Base-by-base conservation (phyloP, 2,888 invertebrate species). In the Cheiracanthium punctorium region DNA sequence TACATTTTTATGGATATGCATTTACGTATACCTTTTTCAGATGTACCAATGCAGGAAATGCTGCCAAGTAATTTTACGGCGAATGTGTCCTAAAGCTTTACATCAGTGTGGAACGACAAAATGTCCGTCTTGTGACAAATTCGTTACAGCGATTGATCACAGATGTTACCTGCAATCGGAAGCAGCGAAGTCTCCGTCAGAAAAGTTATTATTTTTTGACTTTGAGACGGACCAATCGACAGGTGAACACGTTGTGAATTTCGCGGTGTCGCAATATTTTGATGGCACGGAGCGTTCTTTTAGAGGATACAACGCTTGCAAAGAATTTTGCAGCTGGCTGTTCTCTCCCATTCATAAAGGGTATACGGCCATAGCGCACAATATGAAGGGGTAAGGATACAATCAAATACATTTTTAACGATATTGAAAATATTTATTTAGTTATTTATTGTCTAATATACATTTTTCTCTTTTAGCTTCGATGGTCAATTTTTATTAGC, bases 401-500 rank as follows among this genome's bases (percentile, higher is more conserved):
- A 7, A 37, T 37, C 37, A 37, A 7, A 37, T 10, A 4, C 10
- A 37, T 37, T 7, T 37, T 10, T 37, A 37, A 7, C 37, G 10
- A 37, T 37, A 4, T 37, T 10, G 4, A 4, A 37, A 10, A 7
- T 37, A 37, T 10, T 37, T 37, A 37, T 10, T 37, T 37, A 37
- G 4, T 4, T 37, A 37, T 37, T 7, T 7, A 37, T 37, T 7
- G 4, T 7, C 4, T 37, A 37, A 37, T 37, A 37, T 37, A 7
- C 1, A 24, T 58, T n/a, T 71, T n/a, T 41, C n/a, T 64, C 30
- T 72, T 64, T 12, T 12, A 80, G 80, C 0, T 77, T 84, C 20
- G 74, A 79, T 41, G 73, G 84, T 0, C 73, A 84, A 32, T 84
- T 73, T n/a, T 24, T 84, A 0, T 0, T 79, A 12, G n/a, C 20